Percentiles rank a stretch among this genome's conserved stretches.
Evolutionary conservation across 1,140 invertebrate genomes (phyloP).

Genomic region (Cardiocondyla obscurior): DNA sequence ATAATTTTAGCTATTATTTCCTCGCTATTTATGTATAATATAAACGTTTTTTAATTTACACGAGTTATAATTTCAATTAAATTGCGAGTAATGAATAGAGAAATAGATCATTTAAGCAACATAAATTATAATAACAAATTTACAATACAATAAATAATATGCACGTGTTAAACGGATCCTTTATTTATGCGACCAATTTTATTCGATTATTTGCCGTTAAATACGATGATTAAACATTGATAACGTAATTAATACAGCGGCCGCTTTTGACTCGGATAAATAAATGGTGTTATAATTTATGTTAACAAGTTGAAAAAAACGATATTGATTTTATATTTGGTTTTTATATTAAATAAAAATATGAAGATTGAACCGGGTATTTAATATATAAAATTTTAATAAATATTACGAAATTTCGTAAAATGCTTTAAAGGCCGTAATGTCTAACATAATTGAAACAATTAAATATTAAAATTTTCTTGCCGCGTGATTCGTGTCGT

Average conservation of each 20-base stretch:
- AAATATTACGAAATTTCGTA: background rate
- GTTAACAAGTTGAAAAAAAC: background rate
- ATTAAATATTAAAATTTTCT: background rate
- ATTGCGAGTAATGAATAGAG: background rate
- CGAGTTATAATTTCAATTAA: background rate
- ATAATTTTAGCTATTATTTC: background rate
- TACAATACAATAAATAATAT: background rate
- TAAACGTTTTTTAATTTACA: background rate
- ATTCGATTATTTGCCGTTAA: slow-evolving; percentile 16
- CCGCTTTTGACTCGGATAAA: background rate
- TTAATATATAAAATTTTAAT: background rate
- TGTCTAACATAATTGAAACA: background rate
- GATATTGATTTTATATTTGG: background rate
- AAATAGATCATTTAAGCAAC: background rate
- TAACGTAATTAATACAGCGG: slow-evolving; percentile 12
- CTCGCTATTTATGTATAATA: background rate
- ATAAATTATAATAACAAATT: slow-evolving; percentile 8
- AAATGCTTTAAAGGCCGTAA: background rate
- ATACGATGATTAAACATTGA: slow-evolving; percentile 11
- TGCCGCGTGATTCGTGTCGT: no score
- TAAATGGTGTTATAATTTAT: slow-evolving; percentile 26
- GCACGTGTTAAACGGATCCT: background rate
- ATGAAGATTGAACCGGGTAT: background rate
- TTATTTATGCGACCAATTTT: slow-evolving; percentile 33
- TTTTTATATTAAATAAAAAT: background rate